Conservation (phyloP, 2,888 invertebrate species). For the Temnothorax unifasciatus region DNA sequence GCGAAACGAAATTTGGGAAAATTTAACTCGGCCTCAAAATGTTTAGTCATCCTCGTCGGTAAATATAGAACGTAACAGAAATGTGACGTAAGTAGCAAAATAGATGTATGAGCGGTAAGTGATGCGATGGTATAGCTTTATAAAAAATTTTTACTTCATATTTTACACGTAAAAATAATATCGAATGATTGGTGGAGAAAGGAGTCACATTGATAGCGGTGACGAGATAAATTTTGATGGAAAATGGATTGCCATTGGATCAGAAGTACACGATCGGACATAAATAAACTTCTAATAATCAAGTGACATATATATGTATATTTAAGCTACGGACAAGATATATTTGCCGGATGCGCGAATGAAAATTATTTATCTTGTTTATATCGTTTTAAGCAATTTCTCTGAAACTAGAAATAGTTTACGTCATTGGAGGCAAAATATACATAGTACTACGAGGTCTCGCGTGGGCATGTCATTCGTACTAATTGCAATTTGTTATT, state of each 20-base stretch:
- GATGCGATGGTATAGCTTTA: background rate
- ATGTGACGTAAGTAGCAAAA: slow-evolving; percentile 39
- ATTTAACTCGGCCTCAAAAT: slow-evolving; percentile 61
- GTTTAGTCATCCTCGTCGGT: slow-evolving; percentile 37
- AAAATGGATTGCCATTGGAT: slow-evolving; percentile 43
- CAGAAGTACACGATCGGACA: slow-evolving; percentile 29
- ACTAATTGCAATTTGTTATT: slow-evolving; percentile 28
- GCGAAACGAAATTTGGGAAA: slow-evolving; percentile 66
- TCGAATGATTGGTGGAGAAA: slow-evolving; percentile 15
- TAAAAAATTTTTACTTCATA: slow-evolving; percentile 1
- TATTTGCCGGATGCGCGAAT: slow-evolving; percentile 49
- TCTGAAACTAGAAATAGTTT: background rate
- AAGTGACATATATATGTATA: slow-evolving; percentile 35
- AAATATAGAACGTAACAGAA: slow-evolving; percentile 8
- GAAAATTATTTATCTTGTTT: slow-evolving; percentile 36
- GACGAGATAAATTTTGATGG: slow-evolving; percentile 28
- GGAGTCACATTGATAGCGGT: slow-evolving; percentile 24
- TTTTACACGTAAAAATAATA: slow-evolving; percentile 8
- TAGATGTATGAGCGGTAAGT: background rate
- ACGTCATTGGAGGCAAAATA: background rate
- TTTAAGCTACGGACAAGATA: slow-evolving; percentile 58
- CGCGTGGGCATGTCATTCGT: background rate
- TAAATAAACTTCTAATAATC: slow-evolving; percentile 67
- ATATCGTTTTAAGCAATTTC: background rate
- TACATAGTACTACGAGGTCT: background rate